Evolutionary conservation across 35 echinoderm and acorn worm species (phyloP).

Genomic region (Apostichopus californicus): DNA sequence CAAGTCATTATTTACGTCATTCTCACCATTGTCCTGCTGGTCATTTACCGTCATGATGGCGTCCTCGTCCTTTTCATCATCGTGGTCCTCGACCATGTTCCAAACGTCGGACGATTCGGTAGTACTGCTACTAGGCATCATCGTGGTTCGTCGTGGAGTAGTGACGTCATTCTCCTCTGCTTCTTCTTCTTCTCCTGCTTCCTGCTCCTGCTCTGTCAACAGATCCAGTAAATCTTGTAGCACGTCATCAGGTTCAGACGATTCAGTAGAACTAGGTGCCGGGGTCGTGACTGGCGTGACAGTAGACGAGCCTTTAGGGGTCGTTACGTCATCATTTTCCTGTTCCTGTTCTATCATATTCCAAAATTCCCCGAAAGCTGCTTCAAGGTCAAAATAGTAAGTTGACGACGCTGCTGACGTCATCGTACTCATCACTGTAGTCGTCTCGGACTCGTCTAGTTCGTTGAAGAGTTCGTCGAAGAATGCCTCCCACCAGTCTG

Average conservation of each 20-base stretch:
- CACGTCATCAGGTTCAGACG: background rate
- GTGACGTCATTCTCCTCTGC: background rate
- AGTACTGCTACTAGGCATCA: background rate
- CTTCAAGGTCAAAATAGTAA: background rate
- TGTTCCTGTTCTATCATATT: background rate
- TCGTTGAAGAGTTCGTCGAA: background rate
- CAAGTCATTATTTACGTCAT: background rate
- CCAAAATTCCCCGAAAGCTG: background rate
- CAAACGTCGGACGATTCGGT: no score
- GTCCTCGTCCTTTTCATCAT: background rate
- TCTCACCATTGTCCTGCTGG: background rate
- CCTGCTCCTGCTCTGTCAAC: background rate
- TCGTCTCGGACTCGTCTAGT: background rate
- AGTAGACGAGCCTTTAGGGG: background rate
- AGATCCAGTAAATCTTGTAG: background rate
- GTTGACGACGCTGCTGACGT: background rate
- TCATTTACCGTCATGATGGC: no score
- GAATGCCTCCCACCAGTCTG: background rate
- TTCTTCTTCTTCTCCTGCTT: background rate
- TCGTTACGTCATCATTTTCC: background rate
- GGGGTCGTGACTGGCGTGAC: background rate
- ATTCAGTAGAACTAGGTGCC: background rate
- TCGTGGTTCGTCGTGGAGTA: background rate
- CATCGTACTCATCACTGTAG: background rate
- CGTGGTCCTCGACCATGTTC: background rate